These are phyloP conservation scores for Gallinago nigripennis DNA, from an alignment of 2,797 vertebrate species.

Conservation along the genomic window DNA sequence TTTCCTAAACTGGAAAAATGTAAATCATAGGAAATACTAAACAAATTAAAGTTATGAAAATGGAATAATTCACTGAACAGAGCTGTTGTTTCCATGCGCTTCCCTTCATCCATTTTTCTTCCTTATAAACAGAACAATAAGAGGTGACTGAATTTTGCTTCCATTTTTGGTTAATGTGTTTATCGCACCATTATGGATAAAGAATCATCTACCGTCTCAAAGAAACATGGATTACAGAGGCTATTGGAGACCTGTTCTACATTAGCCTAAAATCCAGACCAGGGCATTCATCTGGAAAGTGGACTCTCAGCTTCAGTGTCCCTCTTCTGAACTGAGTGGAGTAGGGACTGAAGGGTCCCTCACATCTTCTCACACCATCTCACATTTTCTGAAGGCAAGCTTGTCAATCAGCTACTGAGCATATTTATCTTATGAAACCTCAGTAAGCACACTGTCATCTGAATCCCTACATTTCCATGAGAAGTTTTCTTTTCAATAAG, in stretches of 20 bases:
- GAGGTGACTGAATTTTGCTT: neutral
- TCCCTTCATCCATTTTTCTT: neutral
- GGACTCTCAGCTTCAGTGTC: neutral
- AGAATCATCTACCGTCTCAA: neutral
- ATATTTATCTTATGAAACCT: neutral
- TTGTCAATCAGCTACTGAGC: neutral
- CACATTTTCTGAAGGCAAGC: neutral
- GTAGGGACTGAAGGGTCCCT: neutral
- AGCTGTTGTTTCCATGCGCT: neutral
- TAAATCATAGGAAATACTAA: neutral
- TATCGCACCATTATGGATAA: neutral
- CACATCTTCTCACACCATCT: neutral
- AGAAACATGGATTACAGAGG: neutral
- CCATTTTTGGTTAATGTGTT: neutral
- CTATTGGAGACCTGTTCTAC: neutral
- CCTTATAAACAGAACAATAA: neutral
- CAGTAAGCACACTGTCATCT: neutral
- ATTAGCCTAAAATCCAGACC: neutral
- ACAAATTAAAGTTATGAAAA: neutral
- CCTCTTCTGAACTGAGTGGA: neutral
- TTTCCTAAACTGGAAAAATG: neutral
- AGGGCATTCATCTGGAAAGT: neutral
- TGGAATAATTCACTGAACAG: neutral
- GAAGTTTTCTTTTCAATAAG: neutral
- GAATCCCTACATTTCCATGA: neutral